These are phyloP conservation scores for Heptranchias perlo DNA, from an alignment of 2,113 vertebrate genomes.

Conservation along the genomic window DNA sequence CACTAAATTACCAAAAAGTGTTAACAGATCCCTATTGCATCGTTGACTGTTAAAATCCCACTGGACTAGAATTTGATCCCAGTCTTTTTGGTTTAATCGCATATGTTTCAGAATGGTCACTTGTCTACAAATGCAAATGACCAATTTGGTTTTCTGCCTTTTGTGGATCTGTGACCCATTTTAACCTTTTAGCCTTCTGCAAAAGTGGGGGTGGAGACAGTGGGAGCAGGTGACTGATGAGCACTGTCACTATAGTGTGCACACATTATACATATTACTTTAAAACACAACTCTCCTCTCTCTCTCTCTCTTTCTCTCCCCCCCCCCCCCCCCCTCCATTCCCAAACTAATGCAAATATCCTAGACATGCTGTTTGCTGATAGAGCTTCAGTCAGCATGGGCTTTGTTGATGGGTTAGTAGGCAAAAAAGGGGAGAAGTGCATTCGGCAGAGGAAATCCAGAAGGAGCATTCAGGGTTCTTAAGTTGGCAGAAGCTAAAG, in stretches of 20 bases:
- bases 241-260: conserved; percentile 58
- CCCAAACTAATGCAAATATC: conserved; percentile 64
- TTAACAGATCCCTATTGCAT: neutral
- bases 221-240: conserved; percentile 76
- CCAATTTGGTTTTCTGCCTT: conserved; percentile 53
- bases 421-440: conserved; percentile 40
- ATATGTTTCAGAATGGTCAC: conserved; percentile 52
- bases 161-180: conserved; percentile 62
- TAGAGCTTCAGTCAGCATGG: conserved; percentile 51
- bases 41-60: neutral
- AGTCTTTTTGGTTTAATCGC: conserved; percentile 47
- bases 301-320: conserved; percentile 40
- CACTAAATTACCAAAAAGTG: neutral
- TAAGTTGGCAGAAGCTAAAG: conserved; percentile 44
- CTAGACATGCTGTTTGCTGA: conserved; percentile 58
- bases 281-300: conserved; percentile 49
- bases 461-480: neutral
- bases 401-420: conserved; percentile 62
- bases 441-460: conserved; percentile 16
- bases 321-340: conserved; percentile 45
- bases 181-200: conserved; percentile 65
- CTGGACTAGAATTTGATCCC: neutral
- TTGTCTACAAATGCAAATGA: conserved; percentile 51
- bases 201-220: conserved; percentile 59
- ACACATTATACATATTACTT: conserved; percentile 68